Percentiles rank a stretch among this genome's conserved stretches.
Evolutionary conservation across 2,888 invertebrate genomes (phyloP).

Genomic region (Sabatieria punctata): DNA sequence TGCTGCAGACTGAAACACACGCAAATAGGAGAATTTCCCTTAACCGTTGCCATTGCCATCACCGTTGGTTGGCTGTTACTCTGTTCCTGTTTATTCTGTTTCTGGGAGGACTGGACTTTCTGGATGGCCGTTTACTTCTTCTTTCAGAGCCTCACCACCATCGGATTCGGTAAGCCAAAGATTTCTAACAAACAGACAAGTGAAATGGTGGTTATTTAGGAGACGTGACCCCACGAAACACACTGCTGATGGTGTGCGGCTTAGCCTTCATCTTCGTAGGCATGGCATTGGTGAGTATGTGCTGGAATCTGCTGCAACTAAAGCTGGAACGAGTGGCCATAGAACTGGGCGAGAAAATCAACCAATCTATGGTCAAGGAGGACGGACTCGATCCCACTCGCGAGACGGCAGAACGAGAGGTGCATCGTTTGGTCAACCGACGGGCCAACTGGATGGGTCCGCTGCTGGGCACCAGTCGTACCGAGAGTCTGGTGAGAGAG

Average conservation of each 20-base stretch:
- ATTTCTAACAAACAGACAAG: no score
- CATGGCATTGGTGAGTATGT: conserved; percentile 1
- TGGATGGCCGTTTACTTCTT: conserved; percentile 82
- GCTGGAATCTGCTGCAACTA: conserved; percentile 3
- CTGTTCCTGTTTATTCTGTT: conserved; percentile 67
- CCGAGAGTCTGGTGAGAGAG: no score
- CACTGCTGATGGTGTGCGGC: not conserved
- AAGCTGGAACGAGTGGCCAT: not conserved
- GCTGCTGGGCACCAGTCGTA: no score
- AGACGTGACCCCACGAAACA: not conserved
- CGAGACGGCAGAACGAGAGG: no score
- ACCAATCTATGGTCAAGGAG: no score
- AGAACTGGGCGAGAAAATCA: not conserved
- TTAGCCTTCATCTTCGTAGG: not conserved
- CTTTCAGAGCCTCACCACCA: conserved; percentile 74
- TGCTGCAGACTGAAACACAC: not conserved
- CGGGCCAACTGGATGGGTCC: no score
- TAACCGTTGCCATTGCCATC: conserved; percentile 40
- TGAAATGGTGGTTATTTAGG: not conserved
- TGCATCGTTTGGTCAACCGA: no score
- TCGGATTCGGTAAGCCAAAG: conserved; percentile 42
- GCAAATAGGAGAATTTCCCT: not conserved
- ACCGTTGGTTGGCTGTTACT: conserved; percentile 68
- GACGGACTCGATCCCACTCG: no score
- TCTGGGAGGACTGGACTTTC: conserved; percentile 76